Base-by-base conservation (phyloP, 2,888 invertebrate genomes). In the Ptychoptera albimana region DNA sequence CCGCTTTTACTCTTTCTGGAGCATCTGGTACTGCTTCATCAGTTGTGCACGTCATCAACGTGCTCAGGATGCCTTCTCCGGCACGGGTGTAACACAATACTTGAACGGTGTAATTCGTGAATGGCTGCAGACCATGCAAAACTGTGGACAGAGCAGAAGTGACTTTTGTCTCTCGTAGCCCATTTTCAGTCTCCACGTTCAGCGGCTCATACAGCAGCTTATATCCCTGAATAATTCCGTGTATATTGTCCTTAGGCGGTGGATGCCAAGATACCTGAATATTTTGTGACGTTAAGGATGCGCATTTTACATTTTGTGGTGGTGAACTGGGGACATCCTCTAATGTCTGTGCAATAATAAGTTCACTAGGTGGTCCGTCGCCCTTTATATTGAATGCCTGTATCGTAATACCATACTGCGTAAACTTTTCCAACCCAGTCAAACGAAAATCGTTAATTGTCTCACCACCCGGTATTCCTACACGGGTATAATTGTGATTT, bases 371-470 rank as follows among this genome's bases (percentile, higher is more conserved):
- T 0, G 87, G 83, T 0, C 88, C 85, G 38, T 80, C 77, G 0
- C 86, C 87, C 32, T 83, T 79, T 1, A 76, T 74, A 61, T 87
- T 88, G 60, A 82, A 86, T 0, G 86, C 85, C 48, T 81, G 72
- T 15, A 87, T 80, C 2, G 81, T 75, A 8, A 88, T 74, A 45
- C 79, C 77, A 60, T 88, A 88, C 42, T 81, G 76, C 0, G 86
- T 84, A 58, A 82, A 86, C 57, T 85, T 83, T 46, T 77, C 72
- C 23, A 84, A 64, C 1, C 78, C 76, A 5, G 74, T 73, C 31
- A 83, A 60, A 23, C 73, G 73, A 40, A 78, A 69, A 50, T 75
- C 75, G 8, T 72, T 72, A 0, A 73, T 63, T 0, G 68, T 68
- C 44, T 71, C 70, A 3, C 67, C 65, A 42, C 65, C 67, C 1